phyloP scores from a whole-genome alignment of 2,113 vertebrate genomes.

The Azemiops feae region DNA sequence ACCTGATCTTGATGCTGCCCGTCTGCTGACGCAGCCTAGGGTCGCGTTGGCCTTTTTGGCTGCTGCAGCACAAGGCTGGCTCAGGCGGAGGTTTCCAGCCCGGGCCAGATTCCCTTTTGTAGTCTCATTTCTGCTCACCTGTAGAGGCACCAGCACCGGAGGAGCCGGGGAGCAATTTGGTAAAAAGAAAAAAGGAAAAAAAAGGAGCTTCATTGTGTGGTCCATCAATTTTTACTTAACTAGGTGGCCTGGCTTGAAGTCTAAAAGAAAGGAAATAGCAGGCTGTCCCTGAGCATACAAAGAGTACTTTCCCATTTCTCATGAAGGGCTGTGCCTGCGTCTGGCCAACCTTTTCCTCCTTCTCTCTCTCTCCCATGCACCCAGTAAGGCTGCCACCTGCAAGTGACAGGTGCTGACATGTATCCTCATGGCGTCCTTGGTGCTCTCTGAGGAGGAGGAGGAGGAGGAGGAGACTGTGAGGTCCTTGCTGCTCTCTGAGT shows the following conservation, averaged over 20 bases:
- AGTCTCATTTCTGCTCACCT: not conserved
- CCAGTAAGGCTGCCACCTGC: not conserved
- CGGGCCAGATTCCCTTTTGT: not conserved
- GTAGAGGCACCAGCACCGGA: not conserved
- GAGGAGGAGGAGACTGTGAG: no score
- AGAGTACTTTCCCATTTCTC: not conserved
- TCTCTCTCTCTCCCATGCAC: not conserved
- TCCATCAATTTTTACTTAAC: not conserved
- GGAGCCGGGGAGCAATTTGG: not conserved
- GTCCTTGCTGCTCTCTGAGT: not conserved
- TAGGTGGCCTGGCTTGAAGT: not conserved
- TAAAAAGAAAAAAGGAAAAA: accelerated
- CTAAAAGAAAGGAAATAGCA: not conserved
- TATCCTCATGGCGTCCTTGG: not conserved
- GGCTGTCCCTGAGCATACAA: not conserved
- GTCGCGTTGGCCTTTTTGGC: no score
- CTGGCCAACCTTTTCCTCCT: not conserved
- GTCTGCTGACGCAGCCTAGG: no score
- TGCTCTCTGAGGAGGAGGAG: no score
- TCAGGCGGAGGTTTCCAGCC: not conserved
- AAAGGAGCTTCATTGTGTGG: not conserved
- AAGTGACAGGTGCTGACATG: not conserved
- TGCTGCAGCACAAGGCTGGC: no score
- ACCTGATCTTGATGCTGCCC: not conserved
- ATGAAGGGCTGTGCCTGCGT: not conserved